Evolutionary conservation across 1,140 invertebrate genomes (phyloP).

Genomic region (Cyclargus thomasi): DNA sequence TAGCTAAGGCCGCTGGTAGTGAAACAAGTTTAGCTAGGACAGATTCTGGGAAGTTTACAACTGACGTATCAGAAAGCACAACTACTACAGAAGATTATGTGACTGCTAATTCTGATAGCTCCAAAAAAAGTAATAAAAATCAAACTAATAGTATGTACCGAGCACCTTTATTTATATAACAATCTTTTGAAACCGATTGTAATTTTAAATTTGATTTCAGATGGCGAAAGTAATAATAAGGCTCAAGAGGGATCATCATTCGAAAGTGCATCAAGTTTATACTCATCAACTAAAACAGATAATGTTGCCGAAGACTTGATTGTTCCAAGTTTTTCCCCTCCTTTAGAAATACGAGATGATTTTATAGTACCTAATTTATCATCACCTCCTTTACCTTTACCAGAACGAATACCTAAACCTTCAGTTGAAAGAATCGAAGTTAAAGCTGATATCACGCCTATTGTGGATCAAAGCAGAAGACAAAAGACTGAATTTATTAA

Average conservation of each 20-base stretch:
- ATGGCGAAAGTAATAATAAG: conserved; percentile 70
- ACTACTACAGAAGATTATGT: conserved; percentile 92
- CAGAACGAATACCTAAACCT: conserved; percentile 54
- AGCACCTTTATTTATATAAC: conserved; percentile 8
- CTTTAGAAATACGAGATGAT: conserved; percentile 70
- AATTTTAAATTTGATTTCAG: conserved; percentile 39
- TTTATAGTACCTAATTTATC: conserved; percentile 67
- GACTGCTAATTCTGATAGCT: conserved; percentile 88
- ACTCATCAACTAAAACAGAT: conserved; percentile 83
- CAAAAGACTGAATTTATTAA: conserved; percentile 65
- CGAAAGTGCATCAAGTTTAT: conserved; percentile 87
- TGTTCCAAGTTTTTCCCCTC: conserved; percentile 73
- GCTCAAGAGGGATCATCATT: conserved; percentile 84
- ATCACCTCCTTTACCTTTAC: conserved; percentile 65
- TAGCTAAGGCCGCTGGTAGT: conserved; percentile 57
- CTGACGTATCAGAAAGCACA: conserved; percentile 87
- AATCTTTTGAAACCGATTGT: conserved; percentile 16
- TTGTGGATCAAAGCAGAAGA: conserved; percentile 52
- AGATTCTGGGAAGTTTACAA: conserved; percentile 83
- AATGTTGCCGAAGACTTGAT: conserved; percentile 77
- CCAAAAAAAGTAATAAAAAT: conserved; percentile 71
- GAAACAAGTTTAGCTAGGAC: conserved; percentile 76
- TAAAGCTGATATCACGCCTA: conserved; percentile 58
- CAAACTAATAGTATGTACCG: conserved; percentile 60
- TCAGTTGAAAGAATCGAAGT: conserved; percentile 61